phyloP scores from a whole-genome alignment of 2,797 vertebrate genomes.

The Channa striata region DNA sequence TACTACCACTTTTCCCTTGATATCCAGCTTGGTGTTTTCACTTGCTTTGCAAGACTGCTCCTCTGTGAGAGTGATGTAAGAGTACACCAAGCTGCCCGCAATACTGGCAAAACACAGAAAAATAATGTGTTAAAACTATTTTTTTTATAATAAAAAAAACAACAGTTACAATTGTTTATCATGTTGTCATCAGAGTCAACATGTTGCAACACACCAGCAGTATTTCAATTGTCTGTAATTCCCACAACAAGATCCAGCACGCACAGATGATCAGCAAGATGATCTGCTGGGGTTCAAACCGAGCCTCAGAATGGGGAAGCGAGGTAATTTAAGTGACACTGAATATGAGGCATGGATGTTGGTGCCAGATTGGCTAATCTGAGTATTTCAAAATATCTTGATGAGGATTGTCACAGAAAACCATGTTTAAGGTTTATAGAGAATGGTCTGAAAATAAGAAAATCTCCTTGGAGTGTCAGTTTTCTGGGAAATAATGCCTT shows the following conservation, averaged over 20 bases:
- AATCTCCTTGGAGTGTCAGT: too few species aligned
- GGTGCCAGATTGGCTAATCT: too few species aligned
- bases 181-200: neutral
- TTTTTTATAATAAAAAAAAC: too few species aligned
- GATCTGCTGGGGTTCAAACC: too few species aligned
- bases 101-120: conserved; percentile 83
- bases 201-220: conserved; percentile 22
- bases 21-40: conserved; percentile 82
- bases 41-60: conserved; percentile 89
- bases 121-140: neutral
- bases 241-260: conserved; percentile 28
- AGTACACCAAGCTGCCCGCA: conserved; percentile 95
- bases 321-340: too few species aligned
- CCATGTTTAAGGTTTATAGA: too few species aligned
- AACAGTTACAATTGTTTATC: neutral
- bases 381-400: too few species aligned
- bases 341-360: too few species aligned
- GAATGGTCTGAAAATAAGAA: too few species aligned
- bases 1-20: conserved; percentile 82
- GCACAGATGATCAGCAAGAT: neutral
- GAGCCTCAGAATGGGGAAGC: too few species aligned
- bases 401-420: too few species aligned
- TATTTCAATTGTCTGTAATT: neutral
- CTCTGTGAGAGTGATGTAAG: conserved; percentile 95
- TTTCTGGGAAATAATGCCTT: too few species aligned